Base-by-base conservation (phyloP, 2,113 vertebrate species). In the Amazona vittata region DNA sequence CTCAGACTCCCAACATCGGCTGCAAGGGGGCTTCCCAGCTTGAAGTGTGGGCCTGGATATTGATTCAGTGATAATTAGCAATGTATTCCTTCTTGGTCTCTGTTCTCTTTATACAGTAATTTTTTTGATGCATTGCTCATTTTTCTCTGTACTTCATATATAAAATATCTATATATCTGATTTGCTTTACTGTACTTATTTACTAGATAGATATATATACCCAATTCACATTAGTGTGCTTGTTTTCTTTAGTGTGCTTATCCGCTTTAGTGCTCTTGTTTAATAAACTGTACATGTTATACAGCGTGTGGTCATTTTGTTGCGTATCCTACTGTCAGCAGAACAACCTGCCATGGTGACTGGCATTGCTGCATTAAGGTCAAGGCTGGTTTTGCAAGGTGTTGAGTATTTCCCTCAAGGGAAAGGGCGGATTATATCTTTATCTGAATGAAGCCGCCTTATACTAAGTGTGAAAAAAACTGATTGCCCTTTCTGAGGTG, bases 261-360 rank as follows among this genome's bases (percentile, higher is more conserved):
- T 24, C 15, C 4, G 2, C 21, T n/a, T 57, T 57, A n/a, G 19
- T 21, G 55, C n/a, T 21, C 55, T 35, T 35, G 21, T 59, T 59
- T 59, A 59, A 59, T 24, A 59, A 59, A 59, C 21, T 35, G 57
- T 13, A 22, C 33, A 59, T 22, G 33, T 22, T 59, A n/a, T 14
- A 35, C 21, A 35, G 57, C 2, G 57, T 35, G 57, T 10, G 33
- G 57, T 24, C 9, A 4, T 35, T 35, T 22, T 59, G 20, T 7
- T 59, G 57, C 2, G 12, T 10, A 24, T 13, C 33, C 57, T 59
- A n/a, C 21, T 59, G 57, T 24, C 13, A 35, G 33, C 57, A 59
- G 55, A 59, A 59, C 55, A 24, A 41, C 31, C 43, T 4, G 2
- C 11, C 44, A 59, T 0, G 1, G 5, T 0, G 0, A 10, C 33